A percentile compares a stretch with the other conserved stretches of the same genome.
Evolutionary conservation across 2,888 invertebrate genomes (phyloP).

Genomic region (Lumbricus terrestris): DNA sequence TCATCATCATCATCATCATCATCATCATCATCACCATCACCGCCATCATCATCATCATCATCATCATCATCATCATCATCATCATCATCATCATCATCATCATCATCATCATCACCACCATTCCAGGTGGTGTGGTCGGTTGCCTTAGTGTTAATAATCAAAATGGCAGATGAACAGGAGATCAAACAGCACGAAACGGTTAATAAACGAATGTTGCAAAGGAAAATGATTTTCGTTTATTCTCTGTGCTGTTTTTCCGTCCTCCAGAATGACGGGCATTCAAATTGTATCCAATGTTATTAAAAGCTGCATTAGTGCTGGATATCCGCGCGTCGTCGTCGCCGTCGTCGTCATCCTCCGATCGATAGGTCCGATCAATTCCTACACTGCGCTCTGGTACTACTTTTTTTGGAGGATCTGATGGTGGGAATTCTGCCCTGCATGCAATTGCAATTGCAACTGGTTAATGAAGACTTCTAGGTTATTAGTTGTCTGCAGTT

Average conservation of each 20-base stretch:
- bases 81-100: not conserved
- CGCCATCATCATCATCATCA: no score
- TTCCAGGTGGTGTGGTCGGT: not conserved
- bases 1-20: not conserved
- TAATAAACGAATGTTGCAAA: not conserved
- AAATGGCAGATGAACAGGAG: not conserved
- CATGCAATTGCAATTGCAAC: not conserved
- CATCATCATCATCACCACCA: no score
- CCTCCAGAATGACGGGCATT: not conserved
- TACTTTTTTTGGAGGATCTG: not conserved
- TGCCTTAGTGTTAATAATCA: not conserved
- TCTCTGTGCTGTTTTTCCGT: not conserved
- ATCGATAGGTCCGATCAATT: not conserved
- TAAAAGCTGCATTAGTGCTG: not conserved
- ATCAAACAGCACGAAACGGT: not conserved
- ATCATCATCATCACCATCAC: no score
- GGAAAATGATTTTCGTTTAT: not conserved
- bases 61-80: not conserved
- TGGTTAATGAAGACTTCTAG: not conserved
- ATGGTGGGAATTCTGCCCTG: not conserved
- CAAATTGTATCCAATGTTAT: constrained; percentile 11
- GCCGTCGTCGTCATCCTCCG: no score
- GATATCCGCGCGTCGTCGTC: not conserved
- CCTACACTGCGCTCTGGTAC: not conserved
- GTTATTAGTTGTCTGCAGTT: not conserved